phyloP scores from a whole-genome alignment of 2,888 invertebrate genomes.

The Leptinotarsa juncta region DNA sequence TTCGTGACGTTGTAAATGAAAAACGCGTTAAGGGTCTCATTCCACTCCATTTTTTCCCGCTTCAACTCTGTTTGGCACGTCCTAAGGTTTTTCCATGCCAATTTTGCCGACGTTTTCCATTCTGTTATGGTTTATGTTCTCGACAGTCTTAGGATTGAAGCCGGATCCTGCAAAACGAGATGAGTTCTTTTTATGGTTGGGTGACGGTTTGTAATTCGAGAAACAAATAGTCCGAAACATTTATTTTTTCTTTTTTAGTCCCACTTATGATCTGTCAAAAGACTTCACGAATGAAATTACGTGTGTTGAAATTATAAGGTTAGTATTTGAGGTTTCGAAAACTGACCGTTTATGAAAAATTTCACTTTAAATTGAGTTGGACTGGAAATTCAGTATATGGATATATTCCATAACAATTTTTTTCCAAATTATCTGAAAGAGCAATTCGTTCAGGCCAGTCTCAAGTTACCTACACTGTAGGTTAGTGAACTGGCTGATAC shows the following conservation, averaged over 20 bases:
- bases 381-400: no score
- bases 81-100: conserved; percentile 19
- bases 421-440: no score
- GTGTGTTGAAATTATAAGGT: background rate
- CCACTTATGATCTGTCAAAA: background rate
- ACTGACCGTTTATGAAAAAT: no score
- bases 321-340: background rate
- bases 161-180: conserved; percentile 12
- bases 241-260: background rate
- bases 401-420: no score
- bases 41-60: conserved; percentile 42
- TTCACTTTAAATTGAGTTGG: no score
- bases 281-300: background rate
- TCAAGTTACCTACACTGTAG: no score
- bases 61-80: conserved; percentile 13
- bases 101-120: conserved; percentile 17
- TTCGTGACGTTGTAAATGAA: conserved; percentile 26
- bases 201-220: conserved; percentile 10
- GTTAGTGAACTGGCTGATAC: no score
- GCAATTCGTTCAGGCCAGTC: no score
- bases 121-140: conserved; percentile 19
- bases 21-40: conserved; percentile 36
- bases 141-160: conserved; percentile 6
- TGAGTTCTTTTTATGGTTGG: conserved; percentile 9
- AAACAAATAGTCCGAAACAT: background rate